Base-by-base conservation (phyloP, 2,113 vertebrate species). In the Bettongia penicillata region DNA sequence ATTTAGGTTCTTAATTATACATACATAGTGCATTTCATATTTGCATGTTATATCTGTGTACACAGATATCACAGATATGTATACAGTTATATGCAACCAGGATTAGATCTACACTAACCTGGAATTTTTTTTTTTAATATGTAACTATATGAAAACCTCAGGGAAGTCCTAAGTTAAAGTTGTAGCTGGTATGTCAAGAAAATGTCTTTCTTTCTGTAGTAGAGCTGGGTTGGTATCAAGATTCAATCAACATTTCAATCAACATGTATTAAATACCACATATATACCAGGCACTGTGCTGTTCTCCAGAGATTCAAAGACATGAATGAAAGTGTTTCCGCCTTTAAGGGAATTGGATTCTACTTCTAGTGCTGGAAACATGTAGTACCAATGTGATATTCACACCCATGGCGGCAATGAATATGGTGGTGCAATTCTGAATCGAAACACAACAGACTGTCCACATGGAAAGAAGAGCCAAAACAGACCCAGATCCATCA, bases 1-100 rank as follows among this genome's bases (percentile, higher is more conserved):
- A 95, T 94, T 31, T 48, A 93, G 43, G 28, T 93, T 90, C 53
- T 95, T 96, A 97, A 77, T 14, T 55, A 28, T 95, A 95, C 95
- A 91, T 94, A 1, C 14, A 57, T 48, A 16, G 96, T 28, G 95
- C 28, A 16, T 90, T 49, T 90, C 31, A 50, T 50, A 25, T 37
- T 37, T 68, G 61, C 4, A 37, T 37, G 12, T 77, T n/a, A 77
- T 22, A 43, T 77, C 2, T 77, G 14, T n/a, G 6, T n/a, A 43
- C n/a, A n/a, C 37, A 43, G 37, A 77, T 77, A n/a, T 77, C 61
- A 19, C 12, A n/a, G 14, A 90, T 49, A 90, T 90, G 2, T 3
- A 90, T 48, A 90, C 5, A 31, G 10, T 10, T 31, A 90, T 50
- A 25, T 90, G 48, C 28, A 90, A 49, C 50, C 48, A 90, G 48